A percentile compares a stretch with the other conserved stretches of the same genome.
These are phyloP conservation scores for Euwallacea similis DNA, from an alignment of 1,140 invertebrate species.

Conservation along the genomic window DNA sequence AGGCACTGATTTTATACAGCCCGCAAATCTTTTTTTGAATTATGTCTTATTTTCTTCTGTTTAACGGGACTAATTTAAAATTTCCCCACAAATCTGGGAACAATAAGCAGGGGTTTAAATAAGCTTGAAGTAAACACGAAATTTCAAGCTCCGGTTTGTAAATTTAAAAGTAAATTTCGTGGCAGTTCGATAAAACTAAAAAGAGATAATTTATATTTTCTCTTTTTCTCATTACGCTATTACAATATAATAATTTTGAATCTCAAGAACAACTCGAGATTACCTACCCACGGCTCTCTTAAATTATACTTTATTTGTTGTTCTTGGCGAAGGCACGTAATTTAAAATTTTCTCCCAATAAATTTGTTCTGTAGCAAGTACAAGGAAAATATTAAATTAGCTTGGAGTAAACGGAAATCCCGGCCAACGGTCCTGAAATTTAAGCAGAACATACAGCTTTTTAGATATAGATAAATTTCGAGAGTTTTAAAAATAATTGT, in stretches of 20 bases:
- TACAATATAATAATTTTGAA: too few species aligned
- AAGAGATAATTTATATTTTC: background rate
- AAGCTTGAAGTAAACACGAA: background rate
- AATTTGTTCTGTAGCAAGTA: constrained; percentile 16
- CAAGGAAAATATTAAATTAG: constrained; percentile 22
- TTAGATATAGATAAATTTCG: background rate
- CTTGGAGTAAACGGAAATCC: constrained; percentile 18
- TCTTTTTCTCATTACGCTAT: background rate
- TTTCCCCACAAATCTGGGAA: background rate
- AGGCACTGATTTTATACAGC: background rate
- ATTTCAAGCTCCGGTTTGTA: background rate
- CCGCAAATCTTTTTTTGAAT: background rate
- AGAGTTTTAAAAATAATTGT: background rate
- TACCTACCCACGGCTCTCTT: background rate
- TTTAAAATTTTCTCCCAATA: constrained; percentile 23
- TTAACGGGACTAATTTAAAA: background rate
- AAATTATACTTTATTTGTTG: constrained; percentile 15
- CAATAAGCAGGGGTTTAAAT: background rate
- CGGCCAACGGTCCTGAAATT: constrained; percentile 17
- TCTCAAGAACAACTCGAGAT: background rate
- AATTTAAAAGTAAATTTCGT: background rate
- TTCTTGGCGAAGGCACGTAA: constrained; percentile 7
- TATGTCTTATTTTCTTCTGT: background rate
- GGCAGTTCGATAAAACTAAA: background rate
- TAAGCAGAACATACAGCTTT: constrained; percentile 8